Evolutionary conservation across 2,888 invertebrate genomes (phyloP), one percentile per base, ranked within the genome.

Genomic region (Busseola fusca): DNA sequence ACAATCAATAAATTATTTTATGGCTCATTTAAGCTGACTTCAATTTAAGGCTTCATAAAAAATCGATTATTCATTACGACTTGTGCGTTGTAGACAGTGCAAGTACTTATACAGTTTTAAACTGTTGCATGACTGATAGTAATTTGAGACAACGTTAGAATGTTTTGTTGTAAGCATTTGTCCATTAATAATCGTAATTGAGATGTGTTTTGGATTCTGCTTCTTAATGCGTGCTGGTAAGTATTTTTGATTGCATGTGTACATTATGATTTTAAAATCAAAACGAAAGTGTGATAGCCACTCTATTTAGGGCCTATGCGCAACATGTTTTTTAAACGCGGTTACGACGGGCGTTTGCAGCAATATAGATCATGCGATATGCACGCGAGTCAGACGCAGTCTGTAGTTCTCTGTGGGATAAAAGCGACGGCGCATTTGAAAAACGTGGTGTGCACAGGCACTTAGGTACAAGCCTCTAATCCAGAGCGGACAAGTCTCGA

Each of bases 101-200:
- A 21, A 42, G 10, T 34, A 5, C 34, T 34, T 67, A 45, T 64
- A 64, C 18, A 42, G 7, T 60, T 3, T 14, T 58, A 25, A 16
- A 60, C 21, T 37, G n/a, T 66, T 54, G 71, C 70, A 76, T 70
- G 76, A 70, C 62, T 63, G 34, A 30, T 67, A 14, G 18, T 58
- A 69, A 69, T 69, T 57, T 16, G 42, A 45, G 57, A 21, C 34
- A 69, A 52, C 57, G 45, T 62, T 65, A 40, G 27, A 76, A 65
- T 76, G 50, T 40, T 14, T 63, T 50, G 30, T 42, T 48, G 30
- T 45, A 25, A 45, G 52, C 34, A 40, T 34, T 34, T 57, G 37
- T 52, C 37, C 42, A 56, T 54, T 68, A 27, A 45, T 60, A 65
- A 5, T 3, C 14, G 10, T 52, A 34, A 5, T 34, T 34, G 40